Evolutionary conservation across 2,888 invertebrate species (phyloP).

Genomic region (Drosophila seclusa): DNA sequence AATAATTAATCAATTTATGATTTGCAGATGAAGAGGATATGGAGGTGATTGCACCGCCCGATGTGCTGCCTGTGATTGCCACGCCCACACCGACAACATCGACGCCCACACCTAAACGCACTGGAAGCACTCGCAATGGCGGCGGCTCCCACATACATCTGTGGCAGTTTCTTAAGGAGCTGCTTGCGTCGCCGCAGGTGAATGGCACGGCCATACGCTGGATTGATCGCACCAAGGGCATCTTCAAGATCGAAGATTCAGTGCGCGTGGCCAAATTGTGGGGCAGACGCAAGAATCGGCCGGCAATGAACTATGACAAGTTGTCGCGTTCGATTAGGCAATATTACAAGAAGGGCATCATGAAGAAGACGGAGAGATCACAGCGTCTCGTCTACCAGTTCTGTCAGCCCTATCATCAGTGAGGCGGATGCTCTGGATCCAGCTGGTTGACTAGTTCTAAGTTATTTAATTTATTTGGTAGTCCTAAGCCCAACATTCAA

Average conservation of each 20-base stretch:
- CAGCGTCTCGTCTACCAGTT: conserved; percentile 99
- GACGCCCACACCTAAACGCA: conserved; percentile 65
- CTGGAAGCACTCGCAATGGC: conserved; percentile 85
- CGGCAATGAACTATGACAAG: conserved; percentile 99
- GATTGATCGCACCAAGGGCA: conserved; percentile 96
- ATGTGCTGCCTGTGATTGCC: conserved; percentile 37
- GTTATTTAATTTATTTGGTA: conserved; percentile 68
- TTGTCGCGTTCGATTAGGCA: conserved; percentile 98
- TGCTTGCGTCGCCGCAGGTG: conserved; percentile 93
- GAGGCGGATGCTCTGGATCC: conserved; percentile 67
- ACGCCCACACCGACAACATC: conserved; percentile 24
- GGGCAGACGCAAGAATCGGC: conserved; percentile 99
- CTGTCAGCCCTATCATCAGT: conserved; percentile 96
- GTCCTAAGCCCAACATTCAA: conserved; percentile 40
- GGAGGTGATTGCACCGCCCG: conserved; percentile 55
- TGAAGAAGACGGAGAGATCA: conserved; percentile 99
- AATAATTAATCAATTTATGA: neutral
- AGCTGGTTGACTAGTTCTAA: conserved; percentile 52
- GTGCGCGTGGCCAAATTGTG: conserved; percentile 98
- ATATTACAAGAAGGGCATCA: conserved; percentile 99
- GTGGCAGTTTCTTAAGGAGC: conserved; percentile 99
- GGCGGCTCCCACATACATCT: conserved; percentile 96
- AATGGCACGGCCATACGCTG: conserved; percentile 98
- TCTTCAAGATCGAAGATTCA: conserved; percentile 99
- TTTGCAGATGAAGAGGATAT: conserved; percentile 85